Percentiles rank a stretch among this genome's conserved stretches.
Evolutionary conservation across 30 jellyfish, hydroid and myxozoan species (phyloP).

Genomic region (Haliclystus octoradiatus): DNA sequence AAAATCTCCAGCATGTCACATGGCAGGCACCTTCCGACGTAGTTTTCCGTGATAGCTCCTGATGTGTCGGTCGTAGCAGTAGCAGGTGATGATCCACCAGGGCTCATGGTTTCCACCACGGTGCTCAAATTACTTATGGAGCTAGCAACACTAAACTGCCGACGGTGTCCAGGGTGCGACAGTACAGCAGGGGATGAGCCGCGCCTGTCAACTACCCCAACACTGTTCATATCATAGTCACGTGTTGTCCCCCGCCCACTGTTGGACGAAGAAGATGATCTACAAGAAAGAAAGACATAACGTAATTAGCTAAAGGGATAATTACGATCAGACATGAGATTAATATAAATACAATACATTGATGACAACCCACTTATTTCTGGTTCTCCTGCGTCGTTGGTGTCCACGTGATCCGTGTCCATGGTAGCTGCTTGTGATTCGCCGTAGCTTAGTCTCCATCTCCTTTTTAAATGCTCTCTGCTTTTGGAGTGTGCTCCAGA

Average conservation of each 20-base stretch:
- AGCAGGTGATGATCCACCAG: neutral
- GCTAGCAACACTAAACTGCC: neutral
- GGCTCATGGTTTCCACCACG: neutral
- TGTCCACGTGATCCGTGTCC: constrained; percentile 13
- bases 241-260: neutral
- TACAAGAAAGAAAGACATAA: neutral
- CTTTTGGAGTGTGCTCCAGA: constrained; percentile 83
- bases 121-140: neutral
- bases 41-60: neutral
- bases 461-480: constrained; percentile 81
- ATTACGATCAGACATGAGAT: neutral
- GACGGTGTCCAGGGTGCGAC: neutral
- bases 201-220: neutral
- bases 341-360: too few species aligned
- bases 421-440: constrained; percentile 35
- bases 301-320: neutral
- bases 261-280: neutral
- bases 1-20: constrained; percentile 55
- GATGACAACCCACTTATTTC: neutral
- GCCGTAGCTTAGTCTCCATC: constrained; percentile 50
- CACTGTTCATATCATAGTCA: neutral
- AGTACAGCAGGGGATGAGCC: neutral
- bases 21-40: constrained; percentile 91
- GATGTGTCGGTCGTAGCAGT: neutral
- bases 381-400: neutral